Percentiles rank a stretch among this genome's conserved stretches.
phyloP scores from a whole-genome alignment of 2,113 vertebrate species.

The Prionailurus bengalensis region DNA sequence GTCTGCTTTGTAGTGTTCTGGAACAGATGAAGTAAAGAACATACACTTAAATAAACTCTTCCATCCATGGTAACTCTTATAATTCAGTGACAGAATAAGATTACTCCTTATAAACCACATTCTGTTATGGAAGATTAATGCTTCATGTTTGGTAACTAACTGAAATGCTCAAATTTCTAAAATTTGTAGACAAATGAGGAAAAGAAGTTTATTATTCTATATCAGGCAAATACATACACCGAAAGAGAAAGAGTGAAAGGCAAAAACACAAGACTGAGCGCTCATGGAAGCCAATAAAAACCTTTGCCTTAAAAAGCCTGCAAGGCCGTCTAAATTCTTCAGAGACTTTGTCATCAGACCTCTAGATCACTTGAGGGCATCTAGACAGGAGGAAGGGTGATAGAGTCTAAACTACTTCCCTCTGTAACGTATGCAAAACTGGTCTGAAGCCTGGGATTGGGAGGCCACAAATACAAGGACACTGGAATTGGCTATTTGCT shows the following conservation, averaged over 20 bases:
- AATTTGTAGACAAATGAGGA: not conserved
- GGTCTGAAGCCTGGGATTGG: not conserved
- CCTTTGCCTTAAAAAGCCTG: not conserved
- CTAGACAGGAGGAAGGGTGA: not conserved
- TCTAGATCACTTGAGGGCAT: not conserved
- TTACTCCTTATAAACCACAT: not conserved
- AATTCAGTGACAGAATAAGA: not conserved
- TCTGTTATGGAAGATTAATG: not conserved
- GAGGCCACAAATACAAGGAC: not conserved
- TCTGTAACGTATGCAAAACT: conserved; percentile 51
- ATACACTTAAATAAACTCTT: not conserved
- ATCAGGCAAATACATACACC: not conserved
- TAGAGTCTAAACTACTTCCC: conserved; percentile 1
- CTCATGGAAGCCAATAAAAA: not conserved
- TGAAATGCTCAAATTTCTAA: conserved; percentile 25
- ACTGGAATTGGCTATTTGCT: not conserved
- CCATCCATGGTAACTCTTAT: not conserved
- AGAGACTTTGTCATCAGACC: conserved; percentile 18
- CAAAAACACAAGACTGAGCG: not conserved
- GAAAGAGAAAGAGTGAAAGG: not conserved
- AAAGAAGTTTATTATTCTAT: not conserved
- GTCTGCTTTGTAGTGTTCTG: not conserved
- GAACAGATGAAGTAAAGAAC: not conserved
- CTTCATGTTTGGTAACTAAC: not conserved
- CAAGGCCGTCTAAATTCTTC: conserved; percentile 2